phyloP scores from a whole-genome alignment of 2,797 vertebrate genomes.

The Sebastes trivittatus region DNA sequence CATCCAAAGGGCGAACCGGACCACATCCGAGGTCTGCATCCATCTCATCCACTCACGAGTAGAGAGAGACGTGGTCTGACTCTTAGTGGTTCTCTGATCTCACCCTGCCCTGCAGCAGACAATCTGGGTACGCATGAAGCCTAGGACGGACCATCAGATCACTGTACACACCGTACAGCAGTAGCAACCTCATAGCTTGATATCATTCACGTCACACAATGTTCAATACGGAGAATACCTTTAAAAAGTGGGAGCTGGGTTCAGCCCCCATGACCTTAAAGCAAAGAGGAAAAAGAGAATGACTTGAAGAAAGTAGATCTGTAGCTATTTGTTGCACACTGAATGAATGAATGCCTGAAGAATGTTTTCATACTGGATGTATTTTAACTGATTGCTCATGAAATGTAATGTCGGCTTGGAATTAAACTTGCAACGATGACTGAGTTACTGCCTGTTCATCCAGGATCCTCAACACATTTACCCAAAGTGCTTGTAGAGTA shows the following conservation, averaged over 20 bases:
- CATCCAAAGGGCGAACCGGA: slow-evolving; percentile 51
- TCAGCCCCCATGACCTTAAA: slow-evolving; percentile 54
- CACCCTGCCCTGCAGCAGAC: slow-evolving; percentile 48
- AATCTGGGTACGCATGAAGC: slow-evolving; percentile 67
- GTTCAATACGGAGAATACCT: slow-evolving; percentile 60
- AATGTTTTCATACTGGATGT: slow-evolving; percentile 75
- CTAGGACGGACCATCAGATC: slow-evolving; percentile 49
- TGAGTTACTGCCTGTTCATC: background rate
- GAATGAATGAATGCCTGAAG: slow-evolving; percentile 75
- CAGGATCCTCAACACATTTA: background rate
- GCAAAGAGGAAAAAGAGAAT: slow-evolving; percentile 61
- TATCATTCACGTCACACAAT: slow-evolving; percentile 37
- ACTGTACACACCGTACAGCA: slow-evolving; percentile 48
- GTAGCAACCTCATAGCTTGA: slow-evolving; percentile 64
- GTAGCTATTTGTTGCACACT: slow-evolving; percentile 66
- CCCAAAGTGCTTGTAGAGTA: background rate
- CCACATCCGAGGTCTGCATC: slow-evolving; percentile 47
- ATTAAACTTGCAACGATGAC: slow-evolving; percentile 67
- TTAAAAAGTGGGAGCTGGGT: slow-evolving; percentile 61
- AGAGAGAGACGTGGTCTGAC: slow-evolving; percentile 42
- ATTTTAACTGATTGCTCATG: slow-evolving; percentile 72
- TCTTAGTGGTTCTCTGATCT: slow-evolving; percentile 44
- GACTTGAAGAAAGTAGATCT: slow-evolving; percentile 62
- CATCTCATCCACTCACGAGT: slow-evolving; percentile 43
- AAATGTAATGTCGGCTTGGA: slow-evolving; percentile 65